Conservation (phyloP, 2,888 invertebrate genomes). For the Philopedon plagiatum region DNA sequence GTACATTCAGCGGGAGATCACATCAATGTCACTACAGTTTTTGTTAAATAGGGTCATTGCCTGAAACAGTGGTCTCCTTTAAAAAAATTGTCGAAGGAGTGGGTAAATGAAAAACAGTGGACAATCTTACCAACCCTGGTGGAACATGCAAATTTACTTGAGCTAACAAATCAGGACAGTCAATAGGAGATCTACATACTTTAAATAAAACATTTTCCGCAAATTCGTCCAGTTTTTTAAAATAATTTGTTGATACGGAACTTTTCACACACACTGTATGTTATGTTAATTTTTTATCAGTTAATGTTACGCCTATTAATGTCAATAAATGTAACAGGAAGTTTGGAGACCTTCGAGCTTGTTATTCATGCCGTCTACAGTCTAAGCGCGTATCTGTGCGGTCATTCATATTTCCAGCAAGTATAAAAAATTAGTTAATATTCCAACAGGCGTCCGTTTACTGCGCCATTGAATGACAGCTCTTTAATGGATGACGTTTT, state of each 20-base stretch:
- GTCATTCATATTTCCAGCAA: constrained; percentile 21
- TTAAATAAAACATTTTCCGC: no score
- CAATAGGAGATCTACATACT: no score
- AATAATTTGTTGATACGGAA: not conserved
- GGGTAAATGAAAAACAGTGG: no score
- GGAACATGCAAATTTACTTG: no score
- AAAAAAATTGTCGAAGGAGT: no score
- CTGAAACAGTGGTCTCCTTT: no score
- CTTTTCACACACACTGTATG: not conserved
- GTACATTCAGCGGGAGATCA: no score
- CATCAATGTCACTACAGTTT: no score
- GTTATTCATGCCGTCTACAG: constrained; percentile 26
- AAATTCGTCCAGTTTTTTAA: not conserved
- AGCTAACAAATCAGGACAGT: no score
- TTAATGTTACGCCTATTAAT: constrained; percentile 29
- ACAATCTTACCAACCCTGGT: no score
- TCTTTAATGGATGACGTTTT: not conserved
- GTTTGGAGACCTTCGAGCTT: constrained; percentile 35
- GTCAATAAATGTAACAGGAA: constrained; percentile 37
- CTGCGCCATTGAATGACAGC: not conserved
- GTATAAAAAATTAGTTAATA: constrained; percentile 17
- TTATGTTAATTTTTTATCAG: constrained; percentile 26
- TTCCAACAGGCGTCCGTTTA: not conserved
- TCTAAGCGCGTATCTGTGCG: constrained; percentile 21
- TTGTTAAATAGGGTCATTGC: no score